Evolutionary conservation across 2,888 invertebrate genomes (phyloP).

Genomic region (Phaedon cochleariae): DNA sequence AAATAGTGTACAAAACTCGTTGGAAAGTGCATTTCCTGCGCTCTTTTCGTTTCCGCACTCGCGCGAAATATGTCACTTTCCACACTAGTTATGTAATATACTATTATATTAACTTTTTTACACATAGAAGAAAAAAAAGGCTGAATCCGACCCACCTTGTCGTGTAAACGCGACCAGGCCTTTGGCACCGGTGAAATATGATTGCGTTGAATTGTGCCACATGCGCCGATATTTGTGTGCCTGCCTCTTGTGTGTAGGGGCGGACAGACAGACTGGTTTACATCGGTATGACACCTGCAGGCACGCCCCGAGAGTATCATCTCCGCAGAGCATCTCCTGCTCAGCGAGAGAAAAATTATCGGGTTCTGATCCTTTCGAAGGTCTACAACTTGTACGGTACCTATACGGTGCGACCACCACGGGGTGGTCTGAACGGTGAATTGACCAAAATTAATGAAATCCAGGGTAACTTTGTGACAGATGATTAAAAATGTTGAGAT

Average conservation of each 20-base stretch:
- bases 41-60: no score
- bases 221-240: slow-evolving; percentile 29
- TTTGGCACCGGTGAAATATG: slow-evolving; percentile 27
- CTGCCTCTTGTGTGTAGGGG: slow-evolving; percentile 35
- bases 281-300: slow-evolving; percentile 32
- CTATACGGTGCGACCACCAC: not conserved
- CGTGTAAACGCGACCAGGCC: not conserved
- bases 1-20: no score
- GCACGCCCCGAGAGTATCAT: slow-evolving; percentile 28
- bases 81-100: no score
- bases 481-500: no score
- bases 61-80: no score
- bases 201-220: slow-evolving; percentile 29
- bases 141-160: not conserved
- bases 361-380: not conserved
- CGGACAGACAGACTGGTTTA: slow-evolving; percentile 30
- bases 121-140: no score
- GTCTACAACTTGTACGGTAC: not conserved
- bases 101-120: no score
- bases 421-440: not conserved
- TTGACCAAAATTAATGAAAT: no score
- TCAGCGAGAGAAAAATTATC: not conserved
- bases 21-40: no score
- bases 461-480: no score
- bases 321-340: not conserved